A percentile compares a stretch with the other conserved stretches of the same genome.
These are phyloP conservation scores for Paradisaea rubra DNA, from an alignment of 2,113 vertebrate species.

Conservation along the genomic window DNA sequence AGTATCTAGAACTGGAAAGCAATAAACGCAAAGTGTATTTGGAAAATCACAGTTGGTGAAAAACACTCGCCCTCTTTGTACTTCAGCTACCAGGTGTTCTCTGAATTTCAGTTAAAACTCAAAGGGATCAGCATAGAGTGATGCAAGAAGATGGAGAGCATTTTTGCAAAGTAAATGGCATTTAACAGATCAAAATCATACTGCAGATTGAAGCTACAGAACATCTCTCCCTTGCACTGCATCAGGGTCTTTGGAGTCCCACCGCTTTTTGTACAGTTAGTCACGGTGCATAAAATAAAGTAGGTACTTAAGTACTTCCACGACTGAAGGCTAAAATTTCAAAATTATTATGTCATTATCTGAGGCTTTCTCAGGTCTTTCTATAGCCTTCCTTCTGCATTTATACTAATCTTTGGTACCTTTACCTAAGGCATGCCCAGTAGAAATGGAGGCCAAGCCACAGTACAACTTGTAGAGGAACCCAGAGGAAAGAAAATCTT, in stretches of 20 bases:
- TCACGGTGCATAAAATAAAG: not conserved
- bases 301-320: not conserved
- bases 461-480: not conserved
- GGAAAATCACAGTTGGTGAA: not conserved
- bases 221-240: not conserved
- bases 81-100: not conserved
- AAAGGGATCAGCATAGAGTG: not conserved
- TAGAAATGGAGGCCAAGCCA: not conserved
- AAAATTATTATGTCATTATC: not conserved
- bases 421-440: not conserved
- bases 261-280: not conserved
- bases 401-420: not conserved
- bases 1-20: not conserved
- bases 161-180: not conserved
- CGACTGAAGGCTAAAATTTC: not conserved
- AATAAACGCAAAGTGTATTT: not conserved
- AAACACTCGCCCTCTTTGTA: fast-evolving
- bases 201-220: not conserved
- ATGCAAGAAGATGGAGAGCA: not conserved
- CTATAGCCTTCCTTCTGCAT: not conserved
- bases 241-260: not conserved
- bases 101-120: not conserved
- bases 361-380: not conserved
- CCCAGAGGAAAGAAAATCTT: not conserved
- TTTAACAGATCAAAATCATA: not conserved